These are phyloP conservation scores for Lysiphlebus fabarum DNA, from an alignment of 1,140 invertebrate genomes.

Conservation along the genomic window DNA sequence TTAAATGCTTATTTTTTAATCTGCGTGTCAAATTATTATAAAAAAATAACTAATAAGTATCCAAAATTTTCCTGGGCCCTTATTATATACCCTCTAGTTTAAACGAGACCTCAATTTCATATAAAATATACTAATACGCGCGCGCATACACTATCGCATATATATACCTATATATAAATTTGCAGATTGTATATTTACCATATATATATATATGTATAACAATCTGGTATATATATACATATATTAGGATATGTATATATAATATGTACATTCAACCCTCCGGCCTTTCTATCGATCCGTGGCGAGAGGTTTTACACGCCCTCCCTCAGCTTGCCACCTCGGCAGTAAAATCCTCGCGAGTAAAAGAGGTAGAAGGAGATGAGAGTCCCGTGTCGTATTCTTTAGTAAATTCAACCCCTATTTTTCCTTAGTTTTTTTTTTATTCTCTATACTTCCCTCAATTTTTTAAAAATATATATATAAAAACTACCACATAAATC, in stretches of 20 bases:
- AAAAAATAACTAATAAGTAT: too few relatives aligned
- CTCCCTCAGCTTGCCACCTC: slow-evolving; percentile 34
- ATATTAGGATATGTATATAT: slow-evolving; percentile 4
- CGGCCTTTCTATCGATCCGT: slow-evolving; percentile 53
- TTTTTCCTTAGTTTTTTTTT: not conserved
- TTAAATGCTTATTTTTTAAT: too few relatives aligned
- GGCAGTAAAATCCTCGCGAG: slow-evolving; percentile 34
- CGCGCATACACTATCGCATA: slow-evolving; percentile 17
- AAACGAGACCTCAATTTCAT: not conserved
- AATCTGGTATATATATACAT: not conserved
- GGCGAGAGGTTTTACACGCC: slow-evolving; percentile 50
- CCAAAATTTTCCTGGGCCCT: too few relatives aligned
- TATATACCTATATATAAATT: not conserved
- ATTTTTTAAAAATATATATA: too few relatives aligned
- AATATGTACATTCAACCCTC: slow-evolving; percentile 34
- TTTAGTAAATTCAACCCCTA: slow-evolving; percentile 10
- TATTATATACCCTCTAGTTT: too few relatives aligned
- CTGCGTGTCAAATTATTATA: too few relatives aligned
- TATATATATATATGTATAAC: too few relatives aligned
- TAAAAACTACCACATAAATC: too few relatives aligned
- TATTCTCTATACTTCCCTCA: not conserved
- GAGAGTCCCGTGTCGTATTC: slow-evolving; percentile 12
- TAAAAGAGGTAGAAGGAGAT: slow-evolving; percentile 29
- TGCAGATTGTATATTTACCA: slow-evolving; percentile 18
- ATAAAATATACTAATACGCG: slow-evolving; percentile 15